A percentile compares a stretch with the other conserved stretches of the same genome.
Evolutionary conservation across 2,113 vertebrate genomes (phyloP).

Genomic region (Channa maculata): DNA sequence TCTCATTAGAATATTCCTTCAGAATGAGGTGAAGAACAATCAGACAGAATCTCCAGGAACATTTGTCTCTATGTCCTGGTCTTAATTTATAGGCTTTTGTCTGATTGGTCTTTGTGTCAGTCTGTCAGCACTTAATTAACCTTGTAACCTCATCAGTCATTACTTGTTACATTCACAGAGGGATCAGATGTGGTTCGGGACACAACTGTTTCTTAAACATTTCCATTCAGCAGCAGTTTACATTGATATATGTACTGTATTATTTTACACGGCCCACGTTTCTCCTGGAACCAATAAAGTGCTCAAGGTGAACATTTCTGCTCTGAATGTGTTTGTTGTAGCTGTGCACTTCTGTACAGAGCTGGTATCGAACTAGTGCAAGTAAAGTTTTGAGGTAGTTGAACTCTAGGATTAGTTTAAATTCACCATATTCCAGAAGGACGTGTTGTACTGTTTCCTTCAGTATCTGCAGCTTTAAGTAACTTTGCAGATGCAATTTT

Average conservation of each 20-base stretch:
- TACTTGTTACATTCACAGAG: constrained; percentile 20
- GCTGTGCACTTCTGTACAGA: too few relatives aligned
- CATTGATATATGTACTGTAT: constrained; percentile 52
- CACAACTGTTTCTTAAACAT: constrained; percentile 15
- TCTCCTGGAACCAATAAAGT: too few relatives aligned
- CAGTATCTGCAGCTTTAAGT: too few relatives aligned
- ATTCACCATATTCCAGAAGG: too few relatives aligned
- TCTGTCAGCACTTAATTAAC: constrained; percentile 28
- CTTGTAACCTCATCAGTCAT: constrained; percentile 44
- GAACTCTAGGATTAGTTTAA: too few relatives aligned
- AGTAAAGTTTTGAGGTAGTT: too few relatives aligned
- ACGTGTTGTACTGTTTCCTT: too few relatives aligned
- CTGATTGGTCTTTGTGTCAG: constrained; percentile 10
- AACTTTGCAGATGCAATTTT: too few relatives aligned
- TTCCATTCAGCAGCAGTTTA: constrained; percentile 63
- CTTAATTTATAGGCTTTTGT: not conserved
- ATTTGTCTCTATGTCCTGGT: not conserved
- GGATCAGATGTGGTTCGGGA: constrained; percentile 42
- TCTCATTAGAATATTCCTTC: constrained; percentile 29
- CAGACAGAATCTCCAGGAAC: not conserved
- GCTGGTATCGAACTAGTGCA: too few relatives aligned
- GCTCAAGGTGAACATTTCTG: too few relatives aligned
- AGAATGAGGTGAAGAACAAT: constrained; percentile 3
- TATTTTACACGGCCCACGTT: too few relatives aligned
- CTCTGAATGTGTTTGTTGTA: too few relatives aligned